A percentile compares a stretch with the other conserved stretches of the same genome.
phyloP scores from a whole-genome alignment of 2,797 vertebrate genomes.

The Ateles fusciceps region DNA sequence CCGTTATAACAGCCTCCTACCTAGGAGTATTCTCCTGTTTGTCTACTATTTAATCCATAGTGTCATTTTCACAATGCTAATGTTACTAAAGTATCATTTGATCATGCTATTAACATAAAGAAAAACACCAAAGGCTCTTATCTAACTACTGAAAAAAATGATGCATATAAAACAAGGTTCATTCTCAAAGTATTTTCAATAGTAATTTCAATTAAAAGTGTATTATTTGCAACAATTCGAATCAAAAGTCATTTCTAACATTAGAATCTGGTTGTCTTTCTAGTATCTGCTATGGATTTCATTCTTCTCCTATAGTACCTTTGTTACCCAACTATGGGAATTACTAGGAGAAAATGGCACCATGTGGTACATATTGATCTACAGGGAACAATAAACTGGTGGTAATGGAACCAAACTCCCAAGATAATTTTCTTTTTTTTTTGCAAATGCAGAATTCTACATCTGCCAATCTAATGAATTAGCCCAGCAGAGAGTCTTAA shows the following conservation, averaged over 20 bases:
- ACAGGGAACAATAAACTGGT: conserved; percentile 11
- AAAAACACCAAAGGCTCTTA: background rate
- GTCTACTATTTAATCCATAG: background rate
- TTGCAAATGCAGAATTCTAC: conserved; percentile 31
- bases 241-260: background rate
- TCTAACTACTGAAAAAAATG: background rate
- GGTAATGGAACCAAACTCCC: conserved; percentile 36
- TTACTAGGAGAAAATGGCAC: background rate
- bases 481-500: background rate
- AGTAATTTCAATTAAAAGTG: background rate
- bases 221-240: background rate
- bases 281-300: background rate
- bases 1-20: background rate
- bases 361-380: conserved; percentile 22
- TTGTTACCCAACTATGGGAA: background rate
- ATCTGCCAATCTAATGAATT: conserved; percentile 47
- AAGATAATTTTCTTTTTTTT: conserved; percentile 15
- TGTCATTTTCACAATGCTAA: background rate
- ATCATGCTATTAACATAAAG: background rate
- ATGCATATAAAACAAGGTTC: background rate
- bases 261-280: background rate
- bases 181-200: background rate
- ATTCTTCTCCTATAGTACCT: background rate
- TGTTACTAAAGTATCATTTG: background rate
- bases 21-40: background rate